These are phyloP conservation scores for Pandemis heparana DNA, from an alignment of 2,888 invertebrate genomes.

Conservation along the genomic window DNA sequence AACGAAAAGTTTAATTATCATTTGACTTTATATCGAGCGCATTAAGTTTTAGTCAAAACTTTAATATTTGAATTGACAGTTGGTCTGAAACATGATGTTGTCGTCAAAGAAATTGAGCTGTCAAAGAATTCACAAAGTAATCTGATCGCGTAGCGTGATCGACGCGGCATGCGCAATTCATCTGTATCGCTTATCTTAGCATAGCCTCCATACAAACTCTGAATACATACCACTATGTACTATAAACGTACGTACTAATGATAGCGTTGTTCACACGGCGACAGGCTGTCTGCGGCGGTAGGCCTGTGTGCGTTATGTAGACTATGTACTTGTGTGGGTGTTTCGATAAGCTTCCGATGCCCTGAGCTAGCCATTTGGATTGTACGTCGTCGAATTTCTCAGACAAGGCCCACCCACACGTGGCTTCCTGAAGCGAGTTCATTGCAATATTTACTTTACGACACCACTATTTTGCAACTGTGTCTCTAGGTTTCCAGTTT, in stretches of 20 bases:
- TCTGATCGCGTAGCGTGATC: slow-evolving; percentile 60
- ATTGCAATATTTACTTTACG: slow-evolving; percentile 38
- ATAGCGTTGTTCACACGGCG: slow-evolving; percentile 82
- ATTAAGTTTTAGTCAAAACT: too few relatives aligned
- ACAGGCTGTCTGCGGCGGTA: slow-evolving; percentile 82
- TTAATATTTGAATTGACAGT: too few relatives aligned
- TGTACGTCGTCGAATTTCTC: slow-evolving; percentile 75
- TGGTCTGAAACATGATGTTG: too few relatives aligned
- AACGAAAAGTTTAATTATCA: not conserved
- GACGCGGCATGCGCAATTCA: slow-evolving; percentile 50
- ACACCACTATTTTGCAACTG: slow-evolving; percentile 7
- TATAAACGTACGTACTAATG: slow-evolving; percentile 68
- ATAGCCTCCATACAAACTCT: slow-evolving; percentile 68
- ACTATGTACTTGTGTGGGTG: slow-evolving; percentile 53
- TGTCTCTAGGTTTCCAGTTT: not conserved
- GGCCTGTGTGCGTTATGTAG: slow-evolving; percentile 66
- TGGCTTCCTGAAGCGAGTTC: slow-evolving; percentile 49
- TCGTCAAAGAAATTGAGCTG: not conserved
- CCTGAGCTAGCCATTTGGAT: slow-evolving; percentile 76
- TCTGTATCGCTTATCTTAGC: slow-evolving; percentile 65
- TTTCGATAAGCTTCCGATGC: slow-evolving; percentile 83
- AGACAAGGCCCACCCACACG: slow-evolving; percentile 70
- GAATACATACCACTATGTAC: slow-evolving; percentile 72
- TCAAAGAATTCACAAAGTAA: slow-evolving; percentile 59
- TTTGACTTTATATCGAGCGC: too few relatives aligned